Evolutionary conservation across 2,797 vertebrate species (phyloP).

Genomic region (Coluber constrictor): DNA sequence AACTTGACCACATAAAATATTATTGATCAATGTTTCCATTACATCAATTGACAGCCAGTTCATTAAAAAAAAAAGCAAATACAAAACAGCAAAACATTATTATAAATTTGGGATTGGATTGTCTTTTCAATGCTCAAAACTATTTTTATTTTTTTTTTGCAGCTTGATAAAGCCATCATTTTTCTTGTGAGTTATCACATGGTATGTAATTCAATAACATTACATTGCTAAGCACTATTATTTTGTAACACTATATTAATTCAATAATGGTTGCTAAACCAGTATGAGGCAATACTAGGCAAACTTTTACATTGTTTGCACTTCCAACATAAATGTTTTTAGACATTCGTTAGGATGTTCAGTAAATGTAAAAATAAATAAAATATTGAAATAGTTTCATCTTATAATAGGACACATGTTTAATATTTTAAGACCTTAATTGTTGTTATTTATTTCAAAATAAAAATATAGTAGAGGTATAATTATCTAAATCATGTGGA

Average conservation of each 20-base stretch:
- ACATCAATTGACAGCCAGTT: background rate
- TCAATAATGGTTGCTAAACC: background rate
- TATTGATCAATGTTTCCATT: background rate
- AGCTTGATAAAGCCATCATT: background rate
- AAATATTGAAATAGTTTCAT: background rate
- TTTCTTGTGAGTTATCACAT: background rate
- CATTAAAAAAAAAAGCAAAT: background rate
- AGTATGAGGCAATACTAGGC: background rate
- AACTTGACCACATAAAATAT: background rate
- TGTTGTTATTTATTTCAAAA: background rate
- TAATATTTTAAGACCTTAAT: background rate
- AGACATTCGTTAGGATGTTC: background rate
- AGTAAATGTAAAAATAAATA: background rate
- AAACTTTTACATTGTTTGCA: background rate
- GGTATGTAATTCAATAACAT: background rate
- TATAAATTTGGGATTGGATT: background rate
- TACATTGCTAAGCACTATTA: background rate
- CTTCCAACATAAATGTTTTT: background rate
- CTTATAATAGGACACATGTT: background rate
- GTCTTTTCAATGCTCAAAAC: background rate
- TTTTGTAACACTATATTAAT: background rate
- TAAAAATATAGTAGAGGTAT: background rate
- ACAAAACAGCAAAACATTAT: background rate
- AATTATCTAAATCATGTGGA: background rate
- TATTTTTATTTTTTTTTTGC: background rate